phyloP scores from a whole-genome alignment of 2,113 vertebrate species.

The Lathamus discolor region DNA sequence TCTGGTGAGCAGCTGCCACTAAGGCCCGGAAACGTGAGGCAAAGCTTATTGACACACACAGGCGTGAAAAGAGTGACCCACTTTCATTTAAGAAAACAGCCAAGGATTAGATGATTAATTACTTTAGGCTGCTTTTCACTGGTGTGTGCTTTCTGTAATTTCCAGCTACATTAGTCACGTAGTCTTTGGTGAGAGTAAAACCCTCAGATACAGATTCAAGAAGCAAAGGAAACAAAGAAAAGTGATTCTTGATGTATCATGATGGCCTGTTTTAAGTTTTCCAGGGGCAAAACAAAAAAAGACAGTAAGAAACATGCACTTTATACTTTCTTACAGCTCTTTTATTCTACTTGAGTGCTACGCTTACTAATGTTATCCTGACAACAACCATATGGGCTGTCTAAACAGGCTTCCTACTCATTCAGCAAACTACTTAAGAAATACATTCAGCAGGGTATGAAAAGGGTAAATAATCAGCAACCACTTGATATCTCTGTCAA shows the following conservation, averaged over 20 bases:
- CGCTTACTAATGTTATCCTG: neutral
- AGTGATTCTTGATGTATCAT: neutral
- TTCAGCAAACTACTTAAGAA: conserved; percentile 22
- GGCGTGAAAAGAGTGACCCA: accelerated
- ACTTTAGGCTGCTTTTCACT: neutral
- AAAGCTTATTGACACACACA: neutral
- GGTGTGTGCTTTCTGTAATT: neutral
- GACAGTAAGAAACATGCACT: neutral
- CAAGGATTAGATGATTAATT: neutral
- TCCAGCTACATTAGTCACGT: neutral
- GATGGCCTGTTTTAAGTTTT: neutral
- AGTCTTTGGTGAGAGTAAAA: neutral
- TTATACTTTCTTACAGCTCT: neutral
- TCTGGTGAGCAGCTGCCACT: neutral
- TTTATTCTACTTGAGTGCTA: neutral
- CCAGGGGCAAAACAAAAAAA: neutral
- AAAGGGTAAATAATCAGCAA: conserved; percentile 28
- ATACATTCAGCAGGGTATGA: neutral
- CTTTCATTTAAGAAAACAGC: neutral
- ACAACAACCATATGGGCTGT: neutral
- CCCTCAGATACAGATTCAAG: neutral
- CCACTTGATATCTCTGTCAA: conserved; percentile 13
- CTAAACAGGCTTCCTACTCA: conserved; percentile 12
- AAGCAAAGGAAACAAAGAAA: neutral
- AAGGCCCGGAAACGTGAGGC: neutral